A percentile compares a stretch with the other conserved stretches of the same genome.
Evolutionary conservation across 1,140 invertebrate species (phyloP).

Genomic region (Aphidius gifuensis): DNA sequence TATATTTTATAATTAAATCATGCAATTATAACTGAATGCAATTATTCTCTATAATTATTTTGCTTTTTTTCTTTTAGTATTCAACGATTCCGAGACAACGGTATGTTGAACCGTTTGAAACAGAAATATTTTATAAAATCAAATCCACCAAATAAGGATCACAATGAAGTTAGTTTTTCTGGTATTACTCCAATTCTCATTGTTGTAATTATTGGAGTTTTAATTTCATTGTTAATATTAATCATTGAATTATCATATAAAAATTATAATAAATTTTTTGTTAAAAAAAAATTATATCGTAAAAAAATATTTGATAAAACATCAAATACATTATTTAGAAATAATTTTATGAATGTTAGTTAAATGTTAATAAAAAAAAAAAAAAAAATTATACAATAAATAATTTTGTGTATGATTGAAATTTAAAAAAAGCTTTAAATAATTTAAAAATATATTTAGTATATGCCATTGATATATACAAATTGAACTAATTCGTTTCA

Average conservation of each 20-base stretch:
- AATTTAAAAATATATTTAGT: no score
- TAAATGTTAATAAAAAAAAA: no score
- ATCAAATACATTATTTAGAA: neutral
- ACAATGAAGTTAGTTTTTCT: constrained; percentile 17
- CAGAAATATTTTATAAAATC: constrained; percentile 13
- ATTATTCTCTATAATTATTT: neutral
- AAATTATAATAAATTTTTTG: neutral
- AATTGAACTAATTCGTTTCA: no score
- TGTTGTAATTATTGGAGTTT: neutral
- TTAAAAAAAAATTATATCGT: neutral
- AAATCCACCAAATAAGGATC: neutral
- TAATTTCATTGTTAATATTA: neutral
- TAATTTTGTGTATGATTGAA: no score
- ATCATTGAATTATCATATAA: neutral
- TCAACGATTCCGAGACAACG: constrained; percentile 26
- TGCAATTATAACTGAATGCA: no score
- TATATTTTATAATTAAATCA: no score
- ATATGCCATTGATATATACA: no score
- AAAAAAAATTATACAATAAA: no score
- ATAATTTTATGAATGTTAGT: neutral
- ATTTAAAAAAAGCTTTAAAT: no score
- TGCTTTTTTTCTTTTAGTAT: constrained; percentile 23
- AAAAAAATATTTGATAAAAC: neutral
- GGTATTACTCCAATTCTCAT: constrained; percentile 25
- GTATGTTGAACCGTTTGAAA: constrained; percentile 24